Percentiles rank a stretch among this genome's conserved stretches.
These are phyloP conservation scores for Micromys minutus DNA, from an alignment of 2,113 vertebrate genomes.

Conservation along the genomic window DNA sequence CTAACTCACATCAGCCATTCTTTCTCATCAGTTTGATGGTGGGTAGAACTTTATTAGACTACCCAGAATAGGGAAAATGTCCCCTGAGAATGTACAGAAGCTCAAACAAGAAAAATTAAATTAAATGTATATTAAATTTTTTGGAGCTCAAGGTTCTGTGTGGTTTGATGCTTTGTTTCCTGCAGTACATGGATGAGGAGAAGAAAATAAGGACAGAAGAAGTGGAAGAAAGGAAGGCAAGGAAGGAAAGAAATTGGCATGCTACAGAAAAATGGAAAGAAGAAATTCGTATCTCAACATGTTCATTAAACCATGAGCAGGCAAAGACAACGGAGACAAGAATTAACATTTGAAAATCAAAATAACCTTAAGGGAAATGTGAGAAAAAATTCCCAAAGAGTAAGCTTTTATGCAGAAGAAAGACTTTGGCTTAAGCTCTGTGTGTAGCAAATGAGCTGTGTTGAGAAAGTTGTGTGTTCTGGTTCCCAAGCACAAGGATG, in stretches of 20 bases:
- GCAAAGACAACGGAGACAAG: not conserved
- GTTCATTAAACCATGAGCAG: not conserved
- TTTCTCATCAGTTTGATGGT: not conserved
- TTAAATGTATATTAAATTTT: not conserved
- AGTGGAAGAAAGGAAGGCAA: not conserved
- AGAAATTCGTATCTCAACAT: not conserved
- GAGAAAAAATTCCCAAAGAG: not conserved
- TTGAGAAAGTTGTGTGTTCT: not conserved
- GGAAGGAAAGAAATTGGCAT: too few species aligned
- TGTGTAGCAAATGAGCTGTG: not conserved
- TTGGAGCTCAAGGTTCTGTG: not conserved
- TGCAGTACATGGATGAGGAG: fast-evolving
- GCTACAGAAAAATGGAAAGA: not conserved
- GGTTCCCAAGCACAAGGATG: not conserved
- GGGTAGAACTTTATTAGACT: not conserved
- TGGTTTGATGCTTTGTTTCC: too few species aligned
- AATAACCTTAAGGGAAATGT: too few species aligned
- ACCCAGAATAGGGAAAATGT: too few species aligned
- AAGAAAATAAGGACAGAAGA: not conserved
- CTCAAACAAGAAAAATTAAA: not conserved
- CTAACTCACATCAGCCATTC: not conserved
- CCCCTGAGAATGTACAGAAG: fast-evolving
- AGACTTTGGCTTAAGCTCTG: not conserved
- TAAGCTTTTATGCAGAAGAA: not conserved
- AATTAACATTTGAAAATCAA: not conserved